These are phyloP conservation scores for Bambusicola thoracicus DNA, from an alignment of 2,113 vertebrate species.

Conservation along the genomic window DNA sequence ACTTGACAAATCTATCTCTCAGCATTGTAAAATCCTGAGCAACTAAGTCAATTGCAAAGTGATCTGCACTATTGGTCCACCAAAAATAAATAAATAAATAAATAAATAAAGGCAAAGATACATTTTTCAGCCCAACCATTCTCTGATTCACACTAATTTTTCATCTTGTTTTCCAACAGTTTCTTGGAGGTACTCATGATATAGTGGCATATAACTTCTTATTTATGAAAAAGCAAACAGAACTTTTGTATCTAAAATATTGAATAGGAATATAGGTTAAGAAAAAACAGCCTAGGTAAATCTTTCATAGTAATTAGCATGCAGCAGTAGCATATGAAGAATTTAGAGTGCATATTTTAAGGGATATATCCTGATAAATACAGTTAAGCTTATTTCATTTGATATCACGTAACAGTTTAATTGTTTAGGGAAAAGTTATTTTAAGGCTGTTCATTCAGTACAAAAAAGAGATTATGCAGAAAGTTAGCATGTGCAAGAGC, in stretches of 20 bases:
- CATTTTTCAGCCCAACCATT: background rate
- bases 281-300: background rate
- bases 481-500: background rate
- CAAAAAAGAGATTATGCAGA: background rate
- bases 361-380: background rate
- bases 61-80: background rate
- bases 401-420: background rate
- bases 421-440: background rate
- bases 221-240: background rate
- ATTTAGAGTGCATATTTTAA: background rate
- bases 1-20: background rate
- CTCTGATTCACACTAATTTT: background rate
- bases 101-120: background rate
- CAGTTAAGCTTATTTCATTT: background rate
- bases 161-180: background rate
- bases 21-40: background rate
- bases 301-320: background rate
- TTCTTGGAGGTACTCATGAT: background rate
- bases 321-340: background rate
- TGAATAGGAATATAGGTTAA: background rate
- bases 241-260: background rate
- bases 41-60: background rate
- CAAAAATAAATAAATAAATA: background rate
- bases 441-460: background rate
- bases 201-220: background rate